These are phyloP conservation scores for Adelges cooleyi DNA, from an alignment of 1,140 invertebrate species.

Conservation along the genomic window DNA sequence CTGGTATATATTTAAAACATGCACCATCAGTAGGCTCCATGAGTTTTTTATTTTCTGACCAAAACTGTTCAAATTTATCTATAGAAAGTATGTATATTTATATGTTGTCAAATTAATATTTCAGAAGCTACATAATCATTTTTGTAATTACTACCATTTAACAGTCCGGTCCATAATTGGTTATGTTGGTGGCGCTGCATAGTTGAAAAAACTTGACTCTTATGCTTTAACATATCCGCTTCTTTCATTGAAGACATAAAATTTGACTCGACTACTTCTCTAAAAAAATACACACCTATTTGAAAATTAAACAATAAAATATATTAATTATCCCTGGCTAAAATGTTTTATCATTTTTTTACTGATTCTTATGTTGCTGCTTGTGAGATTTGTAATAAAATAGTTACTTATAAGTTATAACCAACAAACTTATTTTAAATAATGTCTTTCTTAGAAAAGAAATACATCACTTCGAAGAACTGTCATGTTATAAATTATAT, in stretches of 20 bases:
- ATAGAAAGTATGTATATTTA: slow-evolving; percentile 34
- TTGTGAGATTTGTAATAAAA: too few relatives aligned
- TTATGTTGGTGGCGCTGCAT: slow-evolving; percentile 98
- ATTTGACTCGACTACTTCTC: slow-evolving; percentile 81
- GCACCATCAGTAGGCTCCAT: slow-evolving; percentile 73
- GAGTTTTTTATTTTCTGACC: slow-evolving; percentile 87
- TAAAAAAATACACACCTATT: slow-evolving; percentile 46
- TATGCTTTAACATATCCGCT: slow-evolving; percentile 92
- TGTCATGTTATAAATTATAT: too few relatives aligned
- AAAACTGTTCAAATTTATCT: slow-evolving; percentile 99
- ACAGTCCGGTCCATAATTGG: slow-evolving; percentile 86
- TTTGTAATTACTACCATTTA: slow-evolving; percentile 57
- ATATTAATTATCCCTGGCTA: too few relatives aligned
- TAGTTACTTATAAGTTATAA: too few relatives aligned
- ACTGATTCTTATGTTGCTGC: too few relatives aligned
- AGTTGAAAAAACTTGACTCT: slow-evolving; percentile 74
- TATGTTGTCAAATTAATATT: background rate
- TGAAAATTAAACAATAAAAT: too few relatives aligned
- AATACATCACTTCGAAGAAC: too few relatives aligned
- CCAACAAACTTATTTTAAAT: too few relatives aligned
- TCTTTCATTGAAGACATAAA: slow-evolving; percentile 95
- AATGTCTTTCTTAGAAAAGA: too few relatives aligned
- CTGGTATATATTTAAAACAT: slow-evolving; percentile 88
- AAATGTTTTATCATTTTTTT: too few relatives aligned
- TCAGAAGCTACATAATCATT: background rate